Evolutionary conservation across 2,888 invertebrate genomes (phyloP).

Genomic region (Autographa gamma): DNA sequence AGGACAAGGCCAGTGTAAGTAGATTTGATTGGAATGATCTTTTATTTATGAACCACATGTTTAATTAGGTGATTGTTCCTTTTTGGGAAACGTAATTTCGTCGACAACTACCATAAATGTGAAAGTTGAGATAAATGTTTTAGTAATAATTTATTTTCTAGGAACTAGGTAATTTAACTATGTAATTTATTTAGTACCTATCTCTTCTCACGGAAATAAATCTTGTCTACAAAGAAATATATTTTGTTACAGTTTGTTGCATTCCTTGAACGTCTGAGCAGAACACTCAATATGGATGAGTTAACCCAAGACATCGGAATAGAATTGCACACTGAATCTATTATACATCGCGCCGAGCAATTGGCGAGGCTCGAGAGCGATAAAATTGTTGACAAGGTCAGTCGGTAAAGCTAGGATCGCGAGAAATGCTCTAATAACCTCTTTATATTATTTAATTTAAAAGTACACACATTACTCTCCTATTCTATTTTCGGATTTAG

Average conservation of each 20-base stretch:
- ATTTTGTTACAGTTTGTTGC: constrained; percentile 91
- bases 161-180: background rate
- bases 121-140: background rate
- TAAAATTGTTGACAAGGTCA: constrained; percentile 94
- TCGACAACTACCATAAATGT: too few relatives aligned
- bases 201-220: constrained; percentile 17
- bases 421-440: constrained; percentile 28
- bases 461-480: too few relatives aligned
- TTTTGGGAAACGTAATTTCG: too few relatives aligned
- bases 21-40: background rate
- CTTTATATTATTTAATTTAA: background rate
- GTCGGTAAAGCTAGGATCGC: constrained; percentile 40
- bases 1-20: constrained; percentile 93
- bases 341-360: constrained; percentile 95
- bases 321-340: constrained; percentile 94
- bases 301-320: constrained; percentile 94
- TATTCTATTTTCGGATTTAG: too few relatives aligned
- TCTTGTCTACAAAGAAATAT: constrained; percentile 16
- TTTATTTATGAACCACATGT: background rate
- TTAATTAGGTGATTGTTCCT: too few relatives aligned
- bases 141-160: background rate
- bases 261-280: constrained; percentile 94
- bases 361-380: constrained; percentile 94
- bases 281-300: constrained; percentile 95
- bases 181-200: background rate